Evolutionary conservation across 1,140 invertebrate species (phyloP), one percentile per base, ranked within the genome.

Genomic region (Papilio machaon): DNA sequence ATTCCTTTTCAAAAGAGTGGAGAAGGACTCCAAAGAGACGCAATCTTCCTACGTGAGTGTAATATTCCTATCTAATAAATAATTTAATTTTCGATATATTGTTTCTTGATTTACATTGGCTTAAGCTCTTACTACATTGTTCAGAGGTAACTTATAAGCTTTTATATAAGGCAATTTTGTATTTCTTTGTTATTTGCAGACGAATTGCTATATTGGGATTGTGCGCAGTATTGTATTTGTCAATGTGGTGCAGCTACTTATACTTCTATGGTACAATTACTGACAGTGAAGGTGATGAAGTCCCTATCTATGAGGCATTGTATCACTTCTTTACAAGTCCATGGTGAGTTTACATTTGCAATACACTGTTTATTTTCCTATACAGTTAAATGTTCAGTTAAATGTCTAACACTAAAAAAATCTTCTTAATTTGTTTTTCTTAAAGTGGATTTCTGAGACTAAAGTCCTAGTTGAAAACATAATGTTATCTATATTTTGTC

Each of bases 281-380:
- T 1, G 98, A 98, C 87, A 97, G 96, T 78, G 97, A 99, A 82
- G 98, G 98, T 7, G 98, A 99, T 85, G 97, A 98, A 89, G 96
- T 99, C 1, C 98, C 98, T 80, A 91, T 99, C 8, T 96, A 98
- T 78, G 98, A 99, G 91, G 98, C 98, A 0, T 83, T 99, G 0
- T 96, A 97, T 84, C 98, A 99, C 91, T 98, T 99, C 89, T 97
- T 99, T 80, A 98, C 97, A 1, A 98, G 98, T 11, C 98, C 98
- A 13, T 96, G 96, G 96, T 94, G 83, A 84, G 49, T 79, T 23
- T 75, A 74, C 10, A 77, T 58, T 58, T 19, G 35, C 10, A 54
- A 54, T 67, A 30, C 67, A 67, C 2, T 30, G 5, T n/a, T 30
- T 30, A 30, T 30, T 30, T 30, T 30, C 23, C 23, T 47, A 19